phyloP scores from a whole-genome alignment of 2,113 vertebrate genomes.

The Scomber scombrus region DNA sequence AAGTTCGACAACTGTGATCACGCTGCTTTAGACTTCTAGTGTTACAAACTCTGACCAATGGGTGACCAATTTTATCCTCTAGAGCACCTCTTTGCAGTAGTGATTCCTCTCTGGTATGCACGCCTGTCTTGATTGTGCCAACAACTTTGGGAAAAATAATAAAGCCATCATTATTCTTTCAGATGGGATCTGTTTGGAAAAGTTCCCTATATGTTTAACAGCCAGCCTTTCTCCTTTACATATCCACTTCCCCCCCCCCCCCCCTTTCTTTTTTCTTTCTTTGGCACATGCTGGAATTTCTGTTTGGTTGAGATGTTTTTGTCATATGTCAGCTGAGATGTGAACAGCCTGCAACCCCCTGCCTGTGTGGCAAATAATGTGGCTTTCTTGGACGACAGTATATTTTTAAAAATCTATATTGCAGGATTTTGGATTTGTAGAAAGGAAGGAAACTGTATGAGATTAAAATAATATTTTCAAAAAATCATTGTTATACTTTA shows the following conservation, averaged over 20 bases:
- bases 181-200: slow-evolving; percentile 54
- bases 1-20: neutral
- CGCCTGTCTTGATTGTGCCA: slow-evolving; percentile 28
- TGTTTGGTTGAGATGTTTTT: slow-evolving; percentile 41
- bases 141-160: slow-evolving; percentile 42
- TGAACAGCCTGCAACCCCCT: neutral
- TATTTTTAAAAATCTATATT: neutral
- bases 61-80: slow-evolving; percentile 11
- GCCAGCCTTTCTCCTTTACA: slow-evolving; percentile 34
- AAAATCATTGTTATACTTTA: too few species aligned
- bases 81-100: slow-evolving; percentile 1
- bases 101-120: slow-evolving; percentile 30
- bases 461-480: neutral
- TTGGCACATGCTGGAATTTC: slow-evolving; percentile 23
- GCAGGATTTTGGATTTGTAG: slow-evolving; percentile 17
- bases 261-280: slow-evolving; percentile 26
- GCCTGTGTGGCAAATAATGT: neutral
- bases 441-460: neutral
- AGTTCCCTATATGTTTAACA: slow-evolving; percentile 59
- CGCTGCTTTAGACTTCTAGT: slow-evolving; percentile 16
- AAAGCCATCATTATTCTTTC: slow-evolving; percentile 60
- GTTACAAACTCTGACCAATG: slow-evolving; percentile 19
- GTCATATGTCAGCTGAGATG: slow-evolving; percentile 43
- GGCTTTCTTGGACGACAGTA: neutral
- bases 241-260: slow-evolving; percentile 16